These are phyloP conservation scores for Oryzias javanicus DNA, from an alignment of 2,113 vertebrate genomes.

Conservation along the genomic window DNA sequence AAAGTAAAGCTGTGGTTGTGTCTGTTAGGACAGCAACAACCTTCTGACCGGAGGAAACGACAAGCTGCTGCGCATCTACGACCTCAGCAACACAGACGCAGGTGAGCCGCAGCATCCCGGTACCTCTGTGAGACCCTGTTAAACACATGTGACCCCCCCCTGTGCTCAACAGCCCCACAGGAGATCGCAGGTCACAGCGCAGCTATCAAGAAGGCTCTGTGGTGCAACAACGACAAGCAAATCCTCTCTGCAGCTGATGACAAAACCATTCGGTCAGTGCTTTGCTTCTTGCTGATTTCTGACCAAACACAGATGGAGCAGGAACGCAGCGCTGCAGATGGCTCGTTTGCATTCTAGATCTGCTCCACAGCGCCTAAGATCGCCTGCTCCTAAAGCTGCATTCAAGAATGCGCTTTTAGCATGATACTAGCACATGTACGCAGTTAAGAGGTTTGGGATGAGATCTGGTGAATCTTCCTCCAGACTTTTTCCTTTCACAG, in stretches of 20 bases:
- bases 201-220: constrained; percentile 95
- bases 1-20: not conserved
- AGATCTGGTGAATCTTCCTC: no score
- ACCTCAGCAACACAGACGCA: constrained; percentile 90
- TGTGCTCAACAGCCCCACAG: constrained; percentile 81
- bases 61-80: constrained; percentile 94
- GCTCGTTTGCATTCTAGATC: no score
- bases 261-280: constrained; percentile 92
- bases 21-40: constrained; percentile 87
- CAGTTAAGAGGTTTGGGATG: no score
- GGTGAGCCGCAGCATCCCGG: constrained; percentile 69
- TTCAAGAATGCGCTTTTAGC: no score
- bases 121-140: not conserved
- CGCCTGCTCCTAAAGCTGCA: no score
- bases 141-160: not conserved
- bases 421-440: no score
- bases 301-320: not conserved
- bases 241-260: constrained; percentile 95
- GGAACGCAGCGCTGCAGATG: no score
- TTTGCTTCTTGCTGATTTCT: not conserved
- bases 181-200: constrained; percentile 92
- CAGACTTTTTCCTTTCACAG: no score
- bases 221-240: constrained; percentile 93
- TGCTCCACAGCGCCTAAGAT: no score
- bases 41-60: constrained; percentile 95